Base-by-base conservation (phyloP, 2,113 vertebrate species). In the Myotis yumanensis region DNA sequence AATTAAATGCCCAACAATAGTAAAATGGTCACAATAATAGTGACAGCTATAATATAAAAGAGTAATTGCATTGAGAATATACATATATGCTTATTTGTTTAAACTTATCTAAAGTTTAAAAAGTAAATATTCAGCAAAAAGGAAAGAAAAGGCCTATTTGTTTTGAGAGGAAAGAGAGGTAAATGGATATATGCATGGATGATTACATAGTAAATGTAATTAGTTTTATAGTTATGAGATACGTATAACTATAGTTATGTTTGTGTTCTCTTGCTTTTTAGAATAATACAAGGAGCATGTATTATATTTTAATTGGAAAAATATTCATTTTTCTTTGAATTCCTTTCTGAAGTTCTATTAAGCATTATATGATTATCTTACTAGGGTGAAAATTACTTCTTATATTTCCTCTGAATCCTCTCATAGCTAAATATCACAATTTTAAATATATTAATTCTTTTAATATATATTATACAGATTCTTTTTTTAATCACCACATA, bases 341-440 rank as follows among this genome's bases (percentile, higher is more conserved):
- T 76, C 20, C 54, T 64, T 66, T 71, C 15, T 62, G 59, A 32
- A 73, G 20, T 51, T 7, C 32, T 88, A 54, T 9, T 25, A 93
- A 75, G 14, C 32, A 85, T 52, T 75, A 28, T 23, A 37, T 43
- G 59, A 59, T 83, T 87, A 75, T 76, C n/a, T 75, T 37, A 79
- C 46, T 28, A 64, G 85, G 7, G 46, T 68, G 9, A 77, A 94
- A 79, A n/a, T 72, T 51, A 48, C 14, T 88, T 87, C 14, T 88
- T 87, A 17, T 73, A 83, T 91, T 69, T 93, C 23, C 7, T 76
- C 30, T 62, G 25, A 89, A 86, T 71, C 23, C 59, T 64, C 9
- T 90, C 11, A 59, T 4, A 51, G 2, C 69, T 52, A 59, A 94
- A 90, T 86, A 52, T 68, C 52, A 28, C 11, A 48, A 7, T 11